Evolutionary conservation across 53 echinoderm and acorn worm genomes (phyloP).

Genomic region (Temnopleurus reevesii): DNA sequence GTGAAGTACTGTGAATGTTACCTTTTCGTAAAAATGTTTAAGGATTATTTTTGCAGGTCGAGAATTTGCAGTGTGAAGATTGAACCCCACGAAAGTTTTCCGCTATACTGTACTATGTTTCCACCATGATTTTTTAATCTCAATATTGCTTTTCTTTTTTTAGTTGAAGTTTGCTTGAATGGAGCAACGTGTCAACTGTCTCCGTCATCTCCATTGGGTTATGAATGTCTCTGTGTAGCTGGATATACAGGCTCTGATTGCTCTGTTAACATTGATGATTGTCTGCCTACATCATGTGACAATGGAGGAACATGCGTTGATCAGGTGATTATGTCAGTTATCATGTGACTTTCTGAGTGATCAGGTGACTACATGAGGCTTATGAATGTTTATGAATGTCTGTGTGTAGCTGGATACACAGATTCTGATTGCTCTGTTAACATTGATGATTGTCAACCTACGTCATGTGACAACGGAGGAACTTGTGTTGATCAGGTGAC

Average conservation of each 20-base stretch:
- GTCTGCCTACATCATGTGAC: conserved; percentile 65
- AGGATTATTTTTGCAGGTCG: too few species aligned
- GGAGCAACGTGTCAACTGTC: conserved; percentile 66
- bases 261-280: conserved; percentile 52
- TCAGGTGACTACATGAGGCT: neutral
- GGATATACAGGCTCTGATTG: conserved; percentile 64
- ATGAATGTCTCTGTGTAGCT: conserved; percentile 21
- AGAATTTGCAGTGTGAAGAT: too few species aligned
- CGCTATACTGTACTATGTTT: too few species aligned
- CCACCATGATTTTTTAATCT: too few species aligned
- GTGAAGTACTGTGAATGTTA: too few species aligned
- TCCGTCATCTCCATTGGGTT: conserved; percentile 34
- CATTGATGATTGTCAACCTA: too few species aligned
- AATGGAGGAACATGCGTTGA: conserved; percentile 75
- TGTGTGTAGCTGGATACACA: too few species aligned
- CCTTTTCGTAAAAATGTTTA: too few species aligned
- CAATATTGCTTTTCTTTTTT: neutral
- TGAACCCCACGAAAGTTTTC: too few species aligned
- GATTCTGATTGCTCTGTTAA: too few species aligned
- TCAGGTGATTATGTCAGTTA: conserved; percentile 45
- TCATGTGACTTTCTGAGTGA: neutral
- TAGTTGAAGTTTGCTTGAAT: conserved; percentile 76
- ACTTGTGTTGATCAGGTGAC: neutral
- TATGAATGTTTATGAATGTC: too few species aligned
- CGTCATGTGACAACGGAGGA: too few species aligned